Conservation (phyloP, 2,797 vertebrate species). For the Odontamblyopus rebecca region DNA sequence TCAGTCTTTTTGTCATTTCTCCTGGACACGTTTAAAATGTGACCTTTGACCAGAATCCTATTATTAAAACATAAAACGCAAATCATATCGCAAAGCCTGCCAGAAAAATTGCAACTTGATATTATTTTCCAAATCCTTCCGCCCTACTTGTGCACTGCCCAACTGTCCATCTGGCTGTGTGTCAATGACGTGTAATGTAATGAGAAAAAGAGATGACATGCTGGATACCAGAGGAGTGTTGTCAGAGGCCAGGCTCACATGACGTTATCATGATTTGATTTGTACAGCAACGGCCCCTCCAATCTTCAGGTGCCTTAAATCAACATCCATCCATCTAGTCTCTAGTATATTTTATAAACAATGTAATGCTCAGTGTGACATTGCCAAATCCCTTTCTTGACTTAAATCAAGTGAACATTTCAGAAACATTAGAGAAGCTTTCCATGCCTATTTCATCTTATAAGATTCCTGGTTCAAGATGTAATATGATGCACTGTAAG, state of each 20-base stretch:
- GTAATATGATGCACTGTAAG: constrained; percentile 3
- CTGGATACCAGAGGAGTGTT: constrained; percentile 45
- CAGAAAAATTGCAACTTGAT: too few relatives aligned
- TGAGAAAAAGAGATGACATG: constrained; percentile 43
- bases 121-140: too few relatives aligned
- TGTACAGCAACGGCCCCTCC: constrained; percentile 2
- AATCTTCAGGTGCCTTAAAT: constrained; percentile 24
- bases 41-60: too few relatives aligned
- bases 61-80: too few relatives aligned
- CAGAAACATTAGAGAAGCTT: not conserved
- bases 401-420: constrained; percentile 18
- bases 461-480: not conserved
- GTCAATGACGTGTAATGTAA: constrained; percentile 39
- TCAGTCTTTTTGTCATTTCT: too few relatives aligned
- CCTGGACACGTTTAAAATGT: too few relatives aligned
- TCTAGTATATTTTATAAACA: constrained; percentile 15
- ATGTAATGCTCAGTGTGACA: constrained; percentile 2
- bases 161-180: constrained; percentile 25
- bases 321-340: constrained; percentile 25
- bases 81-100: too few relatives aligned
- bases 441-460: not conserved
- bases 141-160: constrained; percentile 15
- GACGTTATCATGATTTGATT: constrained; percentile 32
- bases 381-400: constrained; percentile 10
- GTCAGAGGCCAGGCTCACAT: constrained; percentile 35